phyloP scores from a whole-genome alignment of 2,888 invertebrate genomes.

The Leuctra nigra region DNA sequence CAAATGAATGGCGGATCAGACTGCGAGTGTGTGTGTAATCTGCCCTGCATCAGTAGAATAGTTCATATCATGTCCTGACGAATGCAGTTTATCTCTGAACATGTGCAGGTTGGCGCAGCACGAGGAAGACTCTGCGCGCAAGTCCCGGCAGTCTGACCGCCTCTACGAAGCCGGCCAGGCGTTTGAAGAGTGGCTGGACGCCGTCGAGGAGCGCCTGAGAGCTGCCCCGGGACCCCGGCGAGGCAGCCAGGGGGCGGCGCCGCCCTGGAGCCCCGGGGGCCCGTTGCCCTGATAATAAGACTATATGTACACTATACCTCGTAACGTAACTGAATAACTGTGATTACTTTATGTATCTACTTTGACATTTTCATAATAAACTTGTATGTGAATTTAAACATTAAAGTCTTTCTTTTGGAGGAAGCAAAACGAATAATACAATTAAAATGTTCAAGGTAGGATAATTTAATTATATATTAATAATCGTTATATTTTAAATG shows the following conservation, averaged over 20 bases:
- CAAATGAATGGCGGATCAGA: too few relatives aligned
- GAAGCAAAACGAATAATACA: too few relatives aligned
- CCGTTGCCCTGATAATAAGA: too few relatives aligned
- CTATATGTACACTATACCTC: too few relatives aligned
- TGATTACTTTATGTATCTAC: too few relatives aligned
- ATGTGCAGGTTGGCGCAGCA: constrained; percentile 6
- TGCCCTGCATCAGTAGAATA: neutral
- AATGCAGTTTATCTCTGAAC: neutral
- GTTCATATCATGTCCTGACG: neutral
- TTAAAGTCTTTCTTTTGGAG: too few relatives aligned
- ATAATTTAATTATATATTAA: too few relatives aligned
- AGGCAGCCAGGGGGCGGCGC: neutral
- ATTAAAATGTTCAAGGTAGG: too few relatives aligned
- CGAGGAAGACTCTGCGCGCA: neutral
- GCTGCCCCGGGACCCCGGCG: neutral
- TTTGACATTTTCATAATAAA: too few relatives aligned
- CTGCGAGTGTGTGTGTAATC: neutral
- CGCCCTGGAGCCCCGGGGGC: constrained; percentile 1
- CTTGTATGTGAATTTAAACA: too few relatives aligned
- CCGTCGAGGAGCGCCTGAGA: constrained; percentile 17
- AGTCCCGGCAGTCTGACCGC: constrained; percentile 11
- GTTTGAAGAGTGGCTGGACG: constrained; percentile 26
- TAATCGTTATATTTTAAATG: too few relatives aligned
- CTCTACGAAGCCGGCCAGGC: constrained; percentile 24
- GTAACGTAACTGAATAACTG: too few relatives aligned